phyloP scores from a whole-genome alignment of 2,888 invertebrate genomes.

The Limnephilus lunatus region DNA sequence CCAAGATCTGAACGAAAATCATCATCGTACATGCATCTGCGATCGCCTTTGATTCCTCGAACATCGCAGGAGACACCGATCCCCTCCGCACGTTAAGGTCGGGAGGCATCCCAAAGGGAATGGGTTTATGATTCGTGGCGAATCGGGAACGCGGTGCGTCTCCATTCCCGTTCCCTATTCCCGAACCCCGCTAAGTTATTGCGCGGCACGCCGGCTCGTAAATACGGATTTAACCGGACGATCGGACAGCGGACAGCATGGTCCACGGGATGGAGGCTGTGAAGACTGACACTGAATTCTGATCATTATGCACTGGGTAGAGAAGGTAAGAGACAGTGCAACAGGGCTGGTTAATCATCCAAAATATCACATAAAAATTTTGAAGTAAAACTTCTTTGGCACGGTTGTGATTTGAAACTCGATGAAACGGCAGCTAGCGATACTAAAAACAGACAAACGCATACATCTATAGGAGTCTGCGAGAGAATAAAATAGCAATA shows the following conservation, averaged over 20 bases:
- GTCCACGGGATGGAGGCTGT: background rate
- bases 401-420: too few species aligned
- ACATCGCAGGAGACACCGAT: background rate
- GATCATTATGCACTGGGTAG: background rate
- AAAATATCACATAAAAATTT: too few species aligned
- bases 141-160: slow-evolving; percentile 61
- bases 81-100: background rate
- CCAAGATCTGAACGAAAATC: background rate
- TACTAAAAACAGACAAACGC: too few species aligned
- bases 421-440: too few species aligned
- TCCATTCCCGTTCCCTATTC: slow-evolving; percentile 7
- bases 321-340: background rate
- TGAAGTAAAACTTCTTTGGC: too few species aligned
- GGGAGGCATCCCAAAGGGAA: slow-evolving; percentile 10
- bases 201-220: slow-evolving; percentile 50
- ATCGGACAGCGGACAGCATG: background rate
- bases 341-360: background rate
- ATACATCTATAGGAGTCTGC: too few species aligned
- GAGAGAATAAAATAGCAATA: too few species aligned
- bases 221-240: slow-evolving; percentile 51
- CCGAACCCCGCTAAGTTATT: slow-evolving; percentile 39
- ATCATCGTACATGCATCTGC: background rate
- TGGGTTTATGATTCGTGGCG: slow-evolving; percentile 59
- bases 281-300: background rate
- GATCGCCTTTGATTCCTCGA: background rate